phyloP scores from a whole-genome alignment of 2,797 vertebrate genomes.

The Accipiter badius region DNA sequence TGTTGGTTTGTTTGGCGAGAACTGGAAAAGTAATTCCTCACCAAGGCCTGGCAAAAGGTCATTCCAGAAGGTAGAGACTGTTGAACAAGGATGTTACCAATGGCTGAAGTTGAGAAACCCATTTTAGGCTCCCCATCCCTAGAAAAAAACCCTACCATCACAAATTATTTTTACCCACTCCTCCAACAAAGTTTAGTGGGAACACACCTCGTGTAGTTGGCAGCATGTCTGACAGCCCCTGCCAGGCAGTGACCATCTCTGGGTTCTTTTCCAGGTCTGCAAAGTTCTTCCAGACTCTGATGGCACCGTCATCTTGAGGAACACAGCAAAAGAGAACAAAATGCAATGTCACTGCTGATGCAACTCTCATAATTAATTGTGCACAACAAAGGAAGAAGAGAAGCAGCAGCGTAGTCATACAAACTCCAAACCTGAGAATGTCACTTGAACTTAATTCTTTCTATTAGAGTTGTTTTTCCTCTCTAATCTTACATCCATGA shows the following conservation, averaged over 20 bases:
- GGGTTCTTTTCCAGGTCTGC: constrained; percentile 95
- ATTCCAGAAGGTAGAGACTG: background rate
- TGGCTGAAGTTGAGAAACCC: constrained; percentile 22
- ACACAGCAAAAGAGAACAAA: background rate
- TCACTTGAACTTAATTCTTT: background rate
- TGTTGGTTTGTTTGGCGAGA: background rate
- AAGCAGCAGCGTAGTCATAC: background rate
- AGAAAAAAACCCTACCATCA: background rate
- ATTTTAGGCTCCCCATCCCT: background rate
- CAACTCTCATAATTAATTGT: background rate
- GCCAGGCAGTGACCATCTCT: constrained; percentile 98
- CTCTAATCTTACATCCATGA: background rate
- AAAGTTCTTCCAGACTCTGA: constrained; percentile 98
- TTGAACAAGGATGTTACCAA: background rate
- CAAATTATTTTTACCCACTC: background rate
- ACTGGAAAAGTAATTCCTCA: background rate
- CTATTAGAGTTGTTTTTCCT: background rate
- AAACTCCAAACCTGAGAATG: background rate
- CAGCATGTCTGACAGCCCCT: constrained; percentile 97
- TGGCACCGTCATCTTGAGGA: constrained; percentile 87
- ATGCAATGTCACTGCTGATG: background rate
- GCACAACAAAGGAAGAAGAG: background rate
- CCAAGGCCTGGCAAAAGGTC: background rate
- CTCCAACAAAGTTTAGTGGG: too few species aligned
- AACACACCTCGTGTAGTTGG: constrained; percentile 91